Percentiles rank a stretch among this genome's conserved stretches.
Evolutionary conservation across 2,113 vertebrate species (phyloP).

Genomic region (Gobius niger): DNA sequence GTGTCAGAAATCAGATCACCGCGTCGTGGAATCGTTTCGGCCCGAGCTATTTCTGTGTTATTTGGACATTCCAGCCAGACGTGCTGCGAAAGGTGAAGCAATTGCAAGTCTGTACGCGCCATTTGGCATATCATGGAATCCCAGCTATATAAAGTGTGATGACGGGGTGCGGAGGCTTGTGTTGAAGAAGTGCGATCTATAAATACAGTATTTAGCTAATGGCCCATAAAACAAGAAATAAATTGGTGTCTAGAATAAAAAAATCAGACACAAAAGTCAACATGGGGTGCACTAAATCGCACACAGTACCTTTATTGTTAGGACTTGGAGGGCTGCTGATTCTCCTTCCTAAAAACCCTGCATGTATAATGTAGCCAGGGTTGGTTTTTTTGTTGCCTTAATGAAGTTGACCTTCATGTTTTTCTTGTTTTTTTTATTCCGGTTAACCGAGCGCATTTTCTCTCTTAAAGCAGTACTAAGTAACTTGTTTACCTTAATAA

Average conservation of each 20-base stretch:
- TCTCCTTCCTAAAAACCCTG: too few species aligned
- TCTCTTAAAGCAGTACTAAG: too few species aligned
- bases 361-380: too few species aligned
- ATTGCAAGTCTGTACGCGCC: background rate
- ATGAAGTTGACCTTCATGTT: too few species aligned
- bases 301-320: too few species aligned
- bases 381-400: too few species aligned
- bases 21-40: conserved; percentile 4
- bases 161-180: background rate
- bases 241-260: background rate
- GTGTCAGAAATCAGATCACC: conserved; percentile 37
- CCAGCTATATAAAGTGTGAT: background rate
- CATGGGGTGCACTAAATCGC: too few species aligned
- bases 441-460: too few species aligned
- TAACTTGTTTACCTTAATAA: too few species aligned
- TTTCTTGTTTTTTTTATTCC: too few species aligned
- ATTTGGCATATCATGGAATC: background rate
- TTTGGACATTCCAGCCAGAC: background rate
- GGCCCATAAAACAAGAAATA: too few species aligned
- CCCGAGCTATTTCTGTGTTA: background rate
- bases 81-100: background rate
- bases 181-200: background rate
- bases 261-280: background rate
- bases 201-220: background rate
- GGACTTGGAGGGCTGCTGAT: too few species aligned